Evolutionary conservation across 2,113 vertebrate genomes (phyloP), one percentile per base, ranked within the genome.

Genomic region (Pteruthius melanotis): DNA sequence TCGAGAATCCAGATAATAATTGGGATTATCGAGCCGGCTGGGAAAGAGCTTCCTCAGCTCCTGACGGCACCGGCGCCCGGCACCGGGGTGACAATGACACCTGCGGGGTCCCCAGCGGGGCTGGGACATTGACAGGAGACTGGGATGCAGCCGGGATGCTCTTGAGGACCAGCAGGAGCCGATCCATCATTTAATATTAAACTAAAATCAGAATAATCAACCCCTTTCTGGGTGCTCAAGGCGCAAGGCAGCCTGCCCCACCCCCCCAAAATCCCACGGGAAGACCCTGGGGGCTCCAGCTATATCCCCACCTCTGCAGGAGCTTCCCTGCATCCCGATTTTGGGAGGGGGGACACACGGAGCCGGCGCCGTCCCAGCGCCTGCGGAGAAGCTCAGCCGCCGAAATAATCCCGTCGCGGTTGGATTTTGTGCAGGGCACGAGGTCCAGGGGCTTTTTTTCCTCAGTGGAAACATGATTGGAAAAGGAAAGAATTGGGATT

Each of bases 11-110:
- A 84, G 95, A 93, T 96, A 88, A 97, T 96, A 93, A 91, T 80
- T 85, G 92, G 96, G 88, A 95, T 96, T 93, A 96, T 91, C 21
- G 93, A 96, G 92, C 91, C 22, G 86, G 89, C 96, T 83, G 87
- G 61, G 64, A 88, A 93, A 69, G 85, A 88, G 95, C 90, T 74
- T 61, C 76, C 75, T 63, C 27, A 2, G 95, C 84, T 66, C 83
- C 89, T 15, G 59, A 71, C 2, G 3, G 86, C 70, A 57, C 78
- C 53, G 1, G 39, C 7, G 4, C 80, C 56, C 19, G 4, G 79
- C 9, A 2, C 37, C 2, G 1, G 26, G 39, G 71, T 18, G 71
- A 42, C 89, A 21, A 1, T 3, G 57, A 22, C 78, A 52, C 64
- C 70, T 17, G 0, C 0, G 2, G 56, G 45, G 76, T 54, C 22